phyloP scores from a whole-genome alignment of 2,113 vertebrate genomes.

The Pollachius pollachius region DNA sequence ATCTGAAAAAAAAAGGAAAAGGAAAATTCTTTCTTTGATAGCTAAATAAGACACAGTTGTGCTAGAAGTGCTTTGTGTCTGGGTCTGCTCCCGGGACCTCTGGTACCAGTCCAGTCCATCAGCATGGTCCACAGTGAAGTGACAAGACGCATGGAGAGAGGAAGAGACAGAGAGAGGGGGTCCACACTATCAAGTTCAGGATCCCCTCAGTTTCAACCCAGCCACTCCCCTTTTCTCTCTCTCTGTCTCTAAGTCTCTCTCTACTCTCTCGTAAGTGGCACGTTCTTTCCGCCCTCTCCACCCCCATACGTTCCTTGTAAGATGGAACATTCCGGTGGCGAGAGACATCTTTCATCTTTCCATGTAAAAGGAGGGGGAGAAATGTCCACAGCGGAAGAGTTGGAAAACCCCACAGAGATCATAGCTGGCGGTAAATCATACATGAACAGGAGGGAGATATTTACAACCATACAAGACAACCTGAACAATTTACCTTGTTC shows the following conservation, averaged over 20 bases:
- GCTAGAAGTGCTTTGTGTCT: slow-evolving; percentile 69
- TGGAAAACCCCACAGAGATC: slow-evolving; percentile 44
- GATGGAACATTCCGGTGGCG: slow-evolving; percentile 62
- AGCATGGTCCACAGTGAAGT: slow-evolving; percentile 43
- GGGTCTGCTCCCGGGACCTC: slow-evolving; percentile 61
- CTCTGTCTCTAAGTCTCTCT: not conserved
- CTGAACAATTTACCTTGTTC: slow-evolving; percentile 17
- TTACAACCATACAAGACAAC: slow-evolving; percentile 54
- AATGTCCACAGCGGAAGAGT: slow-evolving; percentile 31
- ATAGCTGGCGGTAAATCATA: slow-evolving; percentile 51
- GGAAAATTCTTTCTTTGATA: slow-evolving; percentile 52
- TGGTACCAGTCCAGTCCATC: slow-evolving; percentile 62
- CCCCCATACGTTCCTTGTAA: slow-evolving; percentile 47
- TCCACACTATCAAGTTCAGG: slow-evolving; percentile 52
- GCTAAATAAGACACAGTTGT: slow-evolving; percentile 69
- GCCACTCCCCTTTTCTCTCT: not conserved
- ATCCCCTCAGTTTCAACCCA: slow-evolving; percentile 14
- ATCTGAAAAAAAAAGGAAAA: slow-evolving; percentile 54
- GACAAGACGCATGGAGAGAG: slow-evolving; percentile 26
- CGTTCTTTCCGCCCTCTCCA: slow-evolving; percentile 57
- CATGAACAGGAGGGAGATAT: slow-evolving; percentile 48
- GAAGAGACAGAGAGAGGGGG: slow-evolving; percentile 49
- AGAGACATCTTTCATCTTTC: slow-evolving; percentile 58
- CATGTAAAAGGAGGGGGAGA: slow-evolving; percentile 36
- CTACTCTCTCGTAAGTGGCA: slow-evolving; percentile 53